A percentile compares a stretch with the other conserved stretches of the same genome.
phyloP scores from a whole-genome alignment of 2,888 invertebrate species.

The Chironomus riparius region DNA sequence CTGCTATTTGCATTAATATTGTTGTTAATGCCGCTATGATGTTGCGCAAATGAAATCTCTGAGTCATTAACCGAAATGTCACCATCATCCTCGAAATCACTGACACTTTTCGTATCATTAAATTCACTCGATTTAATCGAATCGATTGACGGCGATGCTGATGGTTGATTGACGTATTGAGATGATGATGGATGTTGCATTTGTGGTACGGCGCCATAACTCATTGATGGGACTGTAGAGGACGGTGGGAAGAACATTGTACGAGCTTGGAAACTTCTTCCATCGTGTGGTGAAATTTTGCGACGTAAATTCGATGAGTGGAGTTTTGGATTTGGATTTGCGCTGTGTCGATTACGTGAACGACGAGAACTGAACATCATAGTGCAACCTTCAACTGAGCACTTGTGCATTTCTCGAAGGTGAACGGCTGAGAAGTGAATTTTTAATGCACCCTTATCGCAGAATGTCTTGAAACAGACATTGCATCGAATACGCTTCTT shows the following conservation, averaged over 20 bases:
- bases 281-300: constrained; percentile 88
- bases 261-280: constrained; percentile 76
- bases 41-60: constrained; percentile 7
- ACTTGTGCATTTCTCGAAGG: constrained; percentile 96
- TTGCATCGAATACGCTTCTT: constrained; percentile 96
- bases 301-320: constrained; percentile 91
- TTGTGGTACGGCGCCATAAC: constrained; percentile 64
- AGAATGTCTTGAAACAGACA: constrained; percentile 95
- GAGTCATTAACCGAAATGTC: constrained; percentile 26
- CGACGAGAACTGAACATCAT: constrained; percentile 97
- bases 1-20: neutral
- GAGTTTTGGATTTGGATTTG: constrained; percentile 93
- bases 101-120: constrained; percentile 24
- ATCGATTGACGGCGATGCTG: constrained; percentile 22
- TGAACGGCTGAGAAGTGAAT: constrained; percentile 98
- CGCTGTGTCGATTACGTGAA: constrained; percentile 90
- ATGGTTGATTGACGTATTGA: constrained; percentile 26
- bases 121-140: constrained; percentile 20
- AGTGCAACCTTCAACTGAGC: constrained; percentile 94
- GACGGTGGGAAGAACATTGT: constrained; percentile 55
- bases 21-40: neutral
- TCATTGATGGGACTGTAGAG: constrained; percentile 50
- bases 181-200: constrained; percentile 34
- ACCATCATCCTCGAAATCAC: constrained; percentile 24
- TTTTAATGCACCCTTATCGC: constrained; percentile 97